Evolutionary conservation across 2,113 vertebrate genomes (phyloP).

Genomic region (Hipposideros armiger): DNA sequence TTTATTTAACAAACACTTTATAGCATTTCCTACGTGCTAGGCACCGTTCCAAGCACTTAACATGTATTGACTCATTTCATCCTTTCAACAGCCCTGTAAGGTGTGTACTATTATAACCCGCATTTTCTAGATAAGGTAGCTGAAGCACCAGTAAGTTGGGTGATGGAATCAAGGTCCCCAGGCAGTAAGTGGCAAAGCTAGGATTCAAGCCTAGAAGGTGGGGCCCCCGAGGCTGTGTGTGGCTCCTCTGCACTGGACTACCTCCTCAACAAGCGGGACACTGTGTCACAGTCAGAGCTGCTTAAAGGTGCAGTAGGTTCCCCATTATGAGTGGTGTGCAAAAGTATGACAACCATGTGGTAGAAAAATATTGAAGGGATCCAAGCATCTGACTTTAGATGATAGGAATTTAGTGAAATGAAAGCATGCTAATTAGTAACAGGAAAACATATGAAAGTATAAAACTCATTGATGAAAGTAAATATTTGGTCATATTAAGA

Average conservation of each 20-base stretch:
- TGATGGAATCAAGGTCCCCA: conserved; percentile 1
- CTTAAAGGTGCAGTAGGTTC: not conserved
- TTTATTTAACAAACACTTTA: conserved; percentile 64
- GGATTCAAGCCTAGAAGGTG: not conserved
- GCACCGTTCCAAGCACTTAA: conserved; percentile 41
- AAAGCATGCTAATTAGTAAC: not conserved
- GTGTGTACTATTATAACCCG: not conserved
- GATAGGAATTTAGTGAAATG: not conserved
- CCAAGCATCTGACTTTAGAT: not conserved
- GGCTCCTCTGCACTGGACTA: not conserved
- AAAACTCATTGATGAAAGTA: not conserved
- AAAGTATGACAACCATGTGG: not conserved
- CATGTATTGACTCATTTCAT: conserved; percentile 60
- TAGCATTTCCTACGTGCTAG: conserved; percentile 49
- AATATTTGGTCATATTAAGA: not conserved
- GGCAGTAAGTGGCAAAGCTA: not conserved
- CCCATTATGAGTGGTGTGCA: not conserved
- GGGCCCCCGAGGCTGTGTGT: not conserved
- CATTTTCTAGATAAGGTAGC: conserved; percentile 44
- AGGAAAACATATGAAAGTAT: not conserved
- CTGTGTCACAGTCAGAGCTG: not conserved
- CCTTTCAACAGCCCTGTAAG: conserved; percentile 50
- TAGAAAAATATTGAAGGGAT: not conserved
- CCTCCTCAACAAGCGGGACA: not conserved
- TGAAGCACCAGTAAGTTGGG: not conserved